These are phyloP conservation scores for Hydra vulgaris DNA, from an alignment of 30 jellyfish, hydroid and myxozoan species.

Conservation along the genomic window DNA sequence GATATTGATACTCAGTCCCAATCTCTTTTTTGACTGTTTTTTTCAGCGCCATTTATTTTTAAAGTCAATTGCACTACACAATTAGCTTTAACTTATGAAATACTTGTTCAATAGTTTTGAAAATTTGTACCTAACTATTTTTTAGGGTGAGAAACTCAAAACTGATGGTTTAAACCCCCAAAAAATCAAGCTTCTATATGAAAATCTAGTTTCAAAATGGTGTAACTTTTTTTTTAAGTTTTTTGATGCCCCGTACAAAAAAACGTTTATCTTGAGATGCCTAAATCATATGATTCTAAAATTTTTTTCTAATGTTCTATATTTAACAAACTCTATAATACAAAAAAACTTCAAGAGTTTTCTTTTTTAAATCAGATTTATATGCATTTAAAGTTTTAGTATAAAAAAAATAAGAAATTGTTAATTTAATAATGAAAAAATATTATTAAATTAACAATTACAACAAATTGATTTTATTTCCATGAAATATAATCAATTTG, in stretches of 20 bases:
- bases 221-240: background rate
- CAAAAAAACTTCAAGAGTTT: too few relatives aligned
- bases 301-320: too few relatives aligned
- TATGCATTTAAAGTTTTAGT: too few relatives aligned
- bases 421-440: too few relatives aligned
- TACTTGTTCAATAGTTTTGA: background rate
- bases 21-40: background rate
- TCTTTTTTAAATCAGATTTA: too few relatives aligned
- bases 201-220: background rate
- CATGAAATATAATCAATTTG: too few relatives aligned
- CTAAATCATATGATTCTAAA: background rate
- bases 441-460: too few relatives aligned
- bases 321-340: too few relatives aligned
- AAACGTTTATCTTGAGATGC: background rate
- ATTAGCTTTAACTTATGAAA: background rate
- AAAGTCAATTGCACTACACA: background rate
- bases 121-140: background rate
- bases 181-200: background rate
- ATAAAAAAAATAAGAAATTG: too few relatives aligned
- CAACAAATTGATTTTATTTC: too few relatives aligned
- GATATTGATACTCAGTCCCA: background rate
- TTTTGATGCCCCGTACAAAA: background rate
- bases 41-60: background rate
- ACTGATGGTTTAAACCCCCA: background rate
- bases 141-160: background rate